These are phyloP conservation scores for Charadrius vociferus DNA, from an alignment of 2,113 vertebrate genomes.

Conservation along the genomic window DNA sequence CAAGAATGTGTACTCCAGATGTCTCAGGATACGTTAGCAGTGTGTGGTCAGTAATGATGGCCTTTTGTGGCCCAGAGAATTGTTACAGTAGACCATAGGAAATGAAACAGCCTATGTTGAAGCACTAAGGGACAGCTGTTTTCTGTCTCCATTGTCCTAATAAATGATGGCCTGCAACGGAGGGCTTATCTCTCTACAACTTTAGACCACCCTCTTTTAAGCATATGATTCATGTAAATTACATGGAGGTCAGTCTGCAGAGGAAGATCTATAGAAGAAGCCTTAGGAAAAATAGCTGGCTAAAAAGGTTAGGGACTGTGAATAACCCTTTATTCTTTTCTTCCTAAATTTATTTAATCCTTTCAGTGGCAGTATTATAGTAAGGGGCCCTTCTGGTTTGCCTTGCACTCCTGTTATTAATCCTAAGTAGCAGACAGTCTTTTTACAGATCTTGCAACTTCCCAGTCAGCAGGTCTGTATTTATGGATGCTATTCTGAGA, in stretches of 20 bases:
- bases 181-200: neutral
- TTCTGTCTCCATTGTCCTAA: neutral
- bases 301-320: neutral
- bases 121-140: neutral
- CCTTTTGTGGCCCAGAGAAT: neutral
- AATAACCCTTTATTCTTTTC: neutral
- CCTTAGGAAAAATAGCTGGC: neutral
- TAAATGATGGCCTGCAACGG: neutral
- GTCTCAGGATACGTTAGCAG: neutral
- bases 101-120: neutral
- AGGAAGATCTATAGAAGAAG: neutral
- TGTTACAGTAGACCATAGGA: neutral
- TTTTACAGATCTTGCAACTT: constrained; percentile 33
- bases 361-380: neutral
- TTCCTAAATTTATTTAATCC: neutral
- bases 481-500: constrained; percentile 65
- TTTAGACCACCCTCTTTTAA: neutral
- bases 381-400: neutral
- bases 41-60: neutral
- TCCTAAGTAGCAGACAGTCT: neutral
- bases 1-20: neutral
- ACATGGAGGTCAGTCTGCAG: neutral
- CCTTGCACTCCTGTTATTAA: neutral
- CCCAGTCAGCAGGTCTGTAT: constrained; percentile 44
- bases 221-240: neutral